These are phyloP conservation scores for Drosophila melanica DNA, from an alignment of 1,140 invertebrate genomes.

Conservation along the genomic window DNA sequence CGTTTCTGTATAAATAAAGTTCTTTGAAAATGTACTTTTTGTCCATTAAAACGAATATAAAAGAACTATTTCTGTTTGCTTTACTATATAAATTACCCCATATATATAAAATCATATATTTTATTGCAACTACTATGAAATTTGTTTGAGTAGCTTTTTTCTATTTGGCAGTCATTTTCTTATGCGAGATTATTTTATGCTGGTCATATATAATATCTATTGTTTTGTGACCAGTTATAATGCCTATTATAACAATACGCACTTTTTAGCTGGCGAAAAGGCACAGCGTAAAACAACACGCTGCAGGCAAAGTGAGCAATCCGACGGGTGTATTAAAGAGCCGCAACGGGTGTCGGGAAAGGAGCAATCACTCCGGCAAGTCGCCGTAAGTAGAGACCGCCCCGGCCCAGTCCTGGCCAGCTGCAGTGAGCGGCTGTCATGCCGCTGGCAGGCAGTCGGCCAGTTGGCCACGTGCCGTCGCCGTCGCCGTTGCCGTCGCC, in stretches of 20 bases:
- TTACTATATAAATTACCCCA: no score
- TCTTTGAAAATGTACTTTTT: no score
- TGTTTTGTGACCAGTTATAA: slow-evolving; percentile 26
- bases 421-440: slow-evolving; percentile 56
- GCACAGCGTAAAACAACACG: slow-evolving; percentile 33
- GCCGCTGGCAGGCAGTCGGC: slow-evolving; percentile 47
- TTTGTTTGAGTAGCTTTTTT: no score
- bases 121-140: no score
- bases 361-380: slow-evolving; percentile 34
- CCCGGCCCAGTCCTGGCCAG: neutral
- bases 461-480: slow-evolving; percentile 71
- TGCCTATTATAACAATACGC: slow-evolving; percentile 68
- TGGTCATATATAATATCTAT: neutral
- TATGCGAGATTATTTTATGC: no score
- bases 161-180: no score
- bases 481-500: no score
- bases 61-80: no score
- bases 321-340: slow-evolving; percentile 60
- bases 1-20: no score
- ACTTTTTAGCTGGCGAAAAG: slow-evolving; percentile 47
- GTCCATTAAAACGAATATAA: no score
- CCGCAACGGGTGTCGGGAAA: slow-evolving; percentile 52
- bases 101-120: no score
- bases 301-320: slow-evolving; percentile 72
- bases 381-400: neutral